These are phyloP conservation scores for Pararge aegeria DNA, from an alignment of 1,140 invertebrate species.

Conservation along the genomic window DNA sequence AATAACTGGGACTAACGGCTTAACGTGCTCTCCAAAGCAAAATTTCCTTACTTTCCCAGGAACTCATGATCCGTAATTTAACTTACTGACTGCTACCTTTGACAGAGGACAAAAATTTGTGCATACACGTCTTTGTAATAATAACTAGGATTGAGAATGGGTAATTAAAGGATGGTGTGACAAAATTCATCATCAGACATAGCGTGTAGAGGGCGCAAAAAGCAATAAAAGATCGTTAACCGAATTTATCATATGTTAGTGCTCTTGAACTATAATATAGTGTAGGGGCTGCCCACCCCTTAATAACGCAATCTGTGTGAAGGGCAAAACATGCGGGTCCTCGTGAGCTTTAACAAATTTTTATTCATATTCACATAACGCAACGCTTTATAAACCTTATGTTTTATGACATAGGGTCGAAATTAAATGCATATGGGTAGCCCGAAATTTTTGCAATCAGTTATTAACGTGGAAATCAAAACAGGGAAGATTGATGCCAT, in stretches of 20 bases:
- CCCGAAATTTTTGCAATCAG: slow-evolving; percentile 48
- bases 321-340: slow-evolving; percentile 63
- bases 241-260: slow-evolving; percentile 52
- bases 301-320: slow-evolving; percentile 45
- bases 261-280: slow-evolving; percentile 31
- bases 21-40: too few species aligned
- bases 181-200: slow-evolving; percentile 14
- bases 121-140: too few species aligned
- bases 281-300: slow-evolving; percentile 43
- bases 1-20: too few species aligned
- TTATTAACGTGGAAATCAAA: slow-evolving; percentile 63
- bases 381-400: slow-evolving; percentile 28
- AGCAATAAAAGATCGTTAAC: slow-evolving; percentile 39
- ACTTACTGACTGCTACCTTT: too few species aligned
- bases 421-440: slow-evolving; percentile 14
- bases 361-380: slow-evolving; percentile 26
- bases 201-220: slow-evolving; percentile 23
- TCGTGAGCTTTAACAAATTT: slow-evolving; percentile 40
- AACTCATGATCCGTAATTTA: too few species aligned
- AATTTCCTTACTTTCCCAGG: too few species aligned
- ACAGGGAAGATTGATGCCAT: slow-evolving; percentile 66
- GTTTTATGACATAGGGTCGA: not conserved
- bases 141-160: too few species aligned
- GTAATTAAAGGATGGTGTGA: slow-evolving; percentile 11
- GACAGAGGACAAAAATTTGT: too few species aligned